Evolutionary conservation across 2,113 vertebrate genomes (phyloP).

Genomic region (Urocitellus parryii): DNA sequence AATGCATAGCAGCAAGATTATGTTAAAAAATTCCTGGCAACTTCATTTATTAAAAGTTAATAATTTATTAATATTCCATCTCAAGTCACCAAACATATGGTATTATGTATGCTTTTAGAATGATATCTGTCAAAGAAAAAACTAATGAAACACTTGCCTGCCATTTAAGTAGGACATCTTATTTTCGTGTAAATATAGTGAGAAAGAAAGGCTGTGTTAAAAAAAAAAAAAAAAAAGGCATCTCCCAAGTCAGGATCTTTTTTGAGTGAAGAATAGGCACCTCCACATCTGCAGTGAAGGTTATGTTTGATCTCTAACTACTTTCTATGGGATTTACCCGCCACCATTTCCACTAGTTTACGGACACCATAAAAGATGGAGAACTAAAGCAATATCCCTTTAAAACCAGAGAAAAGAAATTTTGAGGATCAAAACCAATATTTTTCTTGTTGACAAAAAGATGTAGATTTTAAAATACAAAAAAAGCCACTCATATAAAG

Average conservation of each 20-base stretch:
- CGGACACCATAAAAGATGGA: slow-evolving; percentile 80
- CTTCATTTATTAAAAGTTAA: slow-evolving; percentile 54
- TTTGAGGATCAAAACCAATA: slow-evolving; percentile 64
- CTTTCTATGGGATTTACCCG: slow-evolving; percentile 84
- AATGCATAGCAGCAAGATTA: slow-evolving; percentile 44
- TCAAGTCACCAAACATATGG: not conserved
- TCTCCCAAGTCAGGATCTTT: slow-evolving; percentile 63
- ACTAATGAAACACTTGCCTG: slow-evolving; percentile 16
- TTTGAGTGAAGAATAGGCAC: not conserved
- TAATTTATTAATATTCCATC: slow-evolving; percentile 54
- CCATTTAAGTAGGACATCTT: slow-evolving; percentile 28
- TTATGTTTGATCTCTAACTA: slow-evolving; percentile 83
- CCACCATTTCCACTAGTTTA: slow-evolving; percentile 76
- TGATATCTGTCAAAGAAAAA: not conserved
- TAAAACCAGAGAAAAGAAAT: slow-evolving; percentile 78
- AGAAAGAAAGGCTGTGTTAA: slow-evolving; percentile 39
- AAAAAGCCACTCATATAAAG: slow-evolving; percentile 57
- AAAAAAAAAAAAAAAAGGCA: slow-evolving; percentile 62
- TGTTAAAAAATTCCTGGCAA: slow-evolving; percentile 57
- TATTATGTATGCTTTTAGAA: slow-evolving; percentile 45
- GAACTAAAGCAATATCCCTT: slow-evolving; percentile 71
- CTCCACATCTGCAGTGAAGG: slow-evolving; percentile 66
- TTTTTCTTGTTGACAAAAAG: slow-evolving; percentile 79
- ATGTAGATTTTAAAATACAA: slow-evolving; percentile 62
- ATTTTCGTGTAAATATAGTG: slow-evolving; percentile 58